These are phyloP conservation scores for Ganaspis sp. DNA, from an alignment of 1,140 invertebrate species.

Conservation along the genomic window DNA sequence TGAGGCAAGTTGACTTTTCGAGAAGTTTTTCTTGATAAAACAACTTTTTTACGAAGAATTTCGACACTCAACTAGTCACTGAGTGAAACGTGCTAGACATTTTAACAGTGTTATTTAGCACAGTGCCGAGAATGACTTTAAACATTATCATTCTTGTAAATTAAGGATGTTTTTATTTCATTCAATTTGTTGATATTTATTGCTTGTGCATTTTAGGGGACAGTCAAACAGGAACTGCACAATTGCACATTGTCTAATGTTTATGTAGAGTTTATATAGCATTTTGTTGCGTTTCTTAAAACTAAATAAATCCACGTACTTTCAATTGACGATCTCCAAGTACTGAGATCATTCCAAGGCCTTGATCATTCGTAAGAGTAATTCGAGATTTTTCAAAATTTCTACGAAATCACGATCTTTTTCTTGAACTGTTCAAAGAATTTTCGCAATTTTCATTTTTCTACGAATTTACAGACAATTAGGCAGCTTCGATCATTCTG, in stretches of 20 bases:
- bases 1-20: slow-evolving; percentile 20
- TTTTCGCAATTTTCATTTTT: too few relatives aligned
- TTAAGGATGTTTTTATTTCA: slow-evolving; percentile 5
- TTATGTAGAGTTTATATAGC: neutral
- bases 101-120: slow-evolving; percentile 29
- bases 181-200: neutral
- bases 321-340: neutral
- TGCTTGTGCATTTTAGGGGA: too few relatives aligned
- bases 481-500: too few relatives aligned
- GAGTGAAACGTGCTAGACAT: slow-evolving; percentile 27
- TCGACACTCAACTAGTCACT: slow-evolving; percentile 24
- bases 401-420: slow-evolving; percentile 32
- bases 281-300: neutral
- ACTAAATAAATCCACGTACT: neutral
- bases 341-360: slow-evolving; percentile 8
- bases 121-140: slow-evolving; percentile 20
- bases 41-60: slow-evolving; percentile 24
- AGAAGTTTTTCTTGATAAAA: slow-evolving; percentile 15
- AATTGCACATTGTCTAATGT: too few relatives aligned
- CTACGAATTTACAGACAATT: neutral
- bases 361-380: slow-evolving; percentile 52
- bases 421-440: too few relatives aligned
- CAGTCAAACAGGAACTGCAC: too few relatives aligned
- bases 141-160: slow-evolving; percentile 26
- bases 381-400: slow-evolving; percentile 39